Percentiles rank a stretch among this genome's conserved stretches.
These are phyloP conservation scores for Eulemur albifrons DNA, from an alignment of 2,797 vertebrate genomes.

Conservation along the genomic window DNA sequence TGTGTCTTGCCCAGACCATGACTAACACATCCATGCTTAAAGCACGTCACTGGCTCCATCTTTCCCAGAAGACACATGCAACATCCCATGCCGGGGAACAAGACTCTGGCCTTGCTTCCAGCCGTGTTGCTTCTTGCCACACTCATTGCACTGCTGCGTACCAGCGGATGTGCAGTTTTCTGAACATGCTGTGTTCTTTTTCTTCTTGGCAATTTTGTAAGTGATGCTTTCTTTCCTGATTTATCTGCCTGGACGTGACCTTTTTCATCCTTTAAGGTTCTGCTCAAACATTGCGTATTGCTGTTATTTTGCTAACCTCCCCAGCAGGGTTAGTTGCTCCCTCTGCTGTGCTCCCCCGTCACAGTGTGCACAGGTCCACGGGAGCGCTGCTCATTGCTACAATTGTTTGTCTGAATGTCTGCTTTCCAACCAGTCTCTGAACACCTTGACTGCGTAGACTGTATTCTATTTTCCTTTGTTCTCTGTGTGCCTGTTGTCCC, in stretches of 20 bases:
- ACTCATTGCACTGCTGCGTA: rapidly evolving
- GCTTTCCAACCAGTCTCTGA: background rate
- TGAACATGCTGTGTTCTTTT: background rate
- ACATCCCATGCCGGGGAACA: background rate
- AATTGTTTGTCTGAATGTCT: background rate
- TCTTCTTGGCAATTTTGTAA: background rate
- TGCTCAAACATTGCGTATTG: background rate
- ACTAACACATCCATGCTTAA: background rate
- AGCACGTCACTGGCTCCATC: background rate
- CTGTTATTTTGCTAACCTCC: background rate
- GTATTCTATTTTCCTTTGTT: constrained; percentile 26
- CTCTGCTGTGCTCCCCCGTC: background rate
- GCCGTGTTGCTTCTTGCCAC: background rate
- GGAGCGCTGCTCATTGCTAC: background rate
- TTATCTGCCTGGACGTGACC: background rate
- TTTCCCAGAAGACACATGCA: background rate
- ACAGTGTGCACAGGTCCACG: too few relatives aligned
- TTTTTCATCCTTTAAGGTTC: background rate
- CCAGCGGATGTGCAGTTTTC: background rate
- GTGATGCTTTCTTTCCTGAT: background rate
- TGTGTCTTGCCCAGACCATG: background rate
- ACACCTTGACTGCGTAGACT: background rate
- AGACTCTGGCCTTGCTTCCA: background rate
- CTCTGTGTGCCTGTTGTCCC: background rate
- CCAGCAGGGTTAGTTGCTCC: background rate